Evolutionary conservation across 2,797 vertebrate species (phyloP), one percentile per base, ranked within the genome.

Genomic region (Forpus xanthops): DNA sequence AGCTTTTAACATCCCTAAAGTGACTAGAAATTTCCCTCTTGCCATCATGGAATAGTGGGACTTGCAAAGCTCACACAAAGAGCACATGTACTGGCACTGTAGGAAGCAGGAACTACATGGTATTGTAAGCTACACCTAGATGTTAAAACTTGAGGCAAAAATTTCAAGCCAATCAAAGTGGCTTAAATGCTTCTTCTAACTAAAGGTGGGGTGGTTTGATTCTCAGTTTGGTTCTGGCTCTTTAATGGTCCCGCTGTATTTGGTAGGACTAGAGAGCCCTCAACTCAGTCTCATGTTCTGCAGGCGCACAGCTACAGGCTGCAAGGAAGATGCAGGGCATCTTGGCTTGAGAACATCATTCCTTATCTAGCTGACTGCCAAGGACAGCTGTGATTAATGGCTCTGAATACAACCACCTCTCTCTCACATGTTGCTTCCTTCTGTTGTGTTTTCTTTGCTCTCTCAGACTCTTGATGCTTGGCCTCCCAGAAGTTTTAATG

Each of bases 371-470:
- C 24, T 89, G 86, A 66, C 68, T 92, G 84, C 42, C 42, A 60
- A 50, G 55, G 65, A 94, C 87, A 95, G 76, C 92, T 94, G 92
- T 92, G 76, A 75, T 75, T 87, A 93, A 81, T 85, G 92, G 61
- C 83, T 93, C 80, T 5, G n/a, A 91, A 89, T 76, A 62, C 60
- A 82, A 92, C 35, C 76, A 87, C 78, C 68, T 82, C 50, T 71
- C 78, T 89, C 65, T 65, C 90, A 87, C 49, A 61, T 15, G 3
- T 87, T 93, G 42, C 44, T 89, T 92, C 91, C 90, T 94, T 95
- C 90, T 96, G 90, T 70, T 94, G 37, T 12, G 18, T 28, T 75
- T 65, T n/a, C 18, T 91, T 80, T 81, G 61, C 58, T 93, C 89
- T 78, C 53, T 39, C 58, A 68, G 61, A n/a, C 28, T 70, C 42